phyloP scores from a whole-genome alignment of 2,113 vertebrate genomes.

The Nothoprocta perdicaria region DNA sequence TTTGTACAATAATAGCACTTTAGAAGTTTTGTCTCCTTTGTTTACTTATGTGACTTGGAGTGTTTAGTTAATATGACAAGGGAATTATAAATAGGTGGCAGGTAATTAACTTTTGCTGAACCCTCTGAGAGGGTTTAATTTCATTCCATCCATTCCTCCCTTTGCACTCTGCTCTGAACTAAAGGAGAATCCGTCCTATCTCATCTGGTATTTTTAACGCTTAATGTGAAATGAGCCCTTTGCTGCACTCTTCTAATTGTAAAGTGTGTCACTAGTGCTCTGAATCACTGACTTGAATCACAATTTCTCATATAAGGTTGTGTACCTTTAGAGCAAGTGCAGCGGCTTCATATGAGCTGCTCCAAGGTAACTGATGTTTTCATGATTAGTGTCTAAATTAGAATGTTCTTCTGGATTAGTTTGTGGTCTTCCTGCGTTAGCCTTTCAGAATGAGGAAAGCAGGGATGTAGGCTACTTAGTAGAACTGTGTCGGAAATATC shows the following conservation, averaged over 20 bases:
- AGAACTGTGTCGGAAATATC: neutral
- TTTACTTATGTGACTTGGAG: neutral
- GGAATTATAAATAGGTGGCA: neutral
- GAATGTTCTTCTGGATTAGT: neutral
- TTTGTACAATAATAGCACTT: neutral
- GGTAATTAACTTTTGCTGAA: neutral
- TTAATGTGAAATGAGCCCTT: neutral
- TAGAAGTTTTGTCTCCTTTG: neutral
- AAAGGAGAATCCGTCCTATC: neutral
- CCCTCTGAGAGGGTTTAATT: neutral
- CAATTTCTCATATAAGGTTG: neutral
- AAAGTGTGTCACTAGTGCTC: neutral
- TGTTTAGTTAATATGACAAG: neutral
- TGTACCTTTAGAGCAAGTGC: neutral
- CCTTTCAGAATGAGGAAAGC: neutral
- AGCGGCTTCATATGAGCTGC: neutral
- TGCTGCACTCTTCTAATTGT: neutral
- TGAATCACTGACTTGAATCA: neutral
- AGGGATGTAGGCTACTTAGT: neutral
- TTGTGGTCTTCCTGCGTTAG: neutral
- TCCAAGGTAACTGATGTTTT: neutral
- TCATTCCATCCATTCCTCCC: neutral
- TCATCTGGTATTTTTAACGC: neutral
- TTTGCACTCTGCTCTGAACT: neutral
- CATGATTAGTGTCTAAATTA: neutral